Percentiles rank a stretch among this genome's conserved stretches.
These are phyloP conservation scores for Octodonta nipae DNA, from an alignment of 2,888 invertebrate genomes.

Conservation along the genomic window DNA sequence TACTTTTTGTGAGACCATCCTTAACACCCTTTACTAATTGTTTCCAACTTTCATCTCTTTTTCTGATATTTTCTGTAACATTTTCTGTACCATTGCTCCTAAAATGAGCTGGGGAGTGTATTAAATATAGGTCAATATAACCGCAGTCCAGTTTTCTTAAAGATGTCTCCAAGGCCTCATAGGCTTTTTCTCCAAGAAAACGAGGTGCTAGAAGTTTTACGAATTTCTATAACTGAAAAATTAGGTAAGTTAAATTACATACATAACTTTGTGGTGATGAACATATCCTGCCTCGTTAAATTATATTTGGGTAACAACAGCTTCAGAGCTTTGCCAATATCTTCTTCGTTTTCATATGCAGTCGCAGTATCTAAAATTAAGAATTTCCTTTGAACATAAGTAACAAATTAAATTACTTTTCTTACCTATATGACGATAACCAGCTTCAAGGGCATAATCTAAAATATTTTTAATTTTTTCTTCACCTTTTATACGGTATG, in stretches of 20 bases:
- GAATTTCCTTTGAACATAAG: no score
- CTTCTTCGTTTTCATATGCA: conserved; percentile 61
- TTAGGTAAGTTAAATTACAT: no score
- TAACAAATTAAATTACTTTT: no score
- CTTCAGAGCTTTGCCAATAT: conserved; percentile 52
- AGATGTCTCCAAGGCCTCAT: conserved; percentile 43
- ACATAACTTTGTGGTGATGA: conserved; percentile 70
- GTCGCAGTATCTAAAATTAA: conserved; percentile 57
- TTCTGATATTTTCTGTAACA: conserved; percentile 43
- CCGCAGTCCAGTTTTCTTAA: conserved; percentile 48
- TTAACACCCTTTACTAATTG: conserved; percentile 50
- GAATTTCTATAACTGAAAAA: no score
- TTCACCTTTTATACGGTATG: conserved; percentile 46
- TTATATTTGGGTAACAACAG: conserved; percentile 52
- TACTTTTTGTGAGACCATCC: conserved; percentile 46
- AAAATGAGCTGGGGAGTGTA: conserved; percentile 70
- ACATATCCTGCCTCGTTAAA: conserved; percentile 56
- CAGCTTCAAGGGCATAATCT: conserved; percentile 49
- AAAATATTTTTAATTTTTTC: conserved; percentile 41
- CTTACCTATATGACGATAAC: conserved; percentile 60
- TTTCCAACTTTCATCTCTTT: conserved; percentile 55
- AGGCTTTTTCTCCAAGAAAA: conserved; percentile 42
- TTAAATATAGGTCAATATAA: conserved; percentile 66
- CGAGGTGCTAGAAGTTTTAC: no score
- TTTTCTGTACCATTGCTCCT: conserved; percentile 41